Evolutionary conservation across 2,888 invertebrate genomes (phyloP).

Genomic region (Tetragnatha montana): DNA sequence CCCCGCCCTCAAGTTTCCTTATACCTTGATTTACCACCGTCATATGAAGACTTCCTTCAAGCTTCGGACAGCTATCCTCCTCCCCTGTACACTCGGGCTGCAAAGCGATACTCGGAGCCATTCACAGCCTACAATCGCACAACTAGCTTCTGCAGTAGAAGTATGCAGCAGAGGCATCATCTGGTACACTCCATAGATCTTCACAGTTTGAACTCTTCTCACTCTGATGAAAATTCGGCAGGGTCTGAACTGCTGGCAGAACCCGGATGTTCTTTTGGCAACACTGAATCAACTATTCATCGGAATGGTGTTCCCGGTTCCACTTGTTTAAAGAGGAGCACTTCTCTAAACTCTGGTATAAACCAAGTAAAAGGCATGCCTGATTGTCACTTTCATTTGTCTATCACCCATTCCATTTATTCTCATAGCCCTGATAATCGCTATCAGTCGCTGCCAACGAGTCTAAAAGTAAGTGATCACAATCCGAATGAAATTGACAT

Average conservation of each 20-base stretch:
- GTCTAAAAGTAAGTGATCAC: slow-evolving; percentile 33
- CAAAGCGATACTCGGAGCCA: slow-evolving; percentile 14
- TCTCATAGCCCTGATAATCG: slow-evolving; percentile 1
- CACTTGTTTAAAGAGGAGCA: slow-evolving; percentile 14
- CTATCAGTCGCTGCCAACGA: slow-evolving; percentile 36
- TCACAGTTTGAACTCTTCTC: not conserved
- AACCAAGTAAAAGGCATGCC: not conserved
- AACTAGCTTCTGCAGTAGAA: slow-evolving; percentile 24
- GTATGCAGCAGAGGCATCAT: not conserved
- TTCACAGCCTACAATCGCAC: not conserved
- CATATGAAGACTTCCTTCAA: slow-evolving; percentile 59
- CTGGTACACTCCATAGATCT: not conserved
- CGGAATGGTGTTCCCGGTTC: not conserved
- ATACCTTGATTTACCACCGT: slow-evolving; percentile 40
- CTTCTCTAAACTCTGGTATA: slow-evolving; percentile 38
- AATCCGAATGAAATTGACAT: slow-evolving; percentile 41
- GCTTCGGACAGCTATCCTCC: slow-evolving; percentile 51
- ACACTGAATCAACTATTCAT: not conserved
- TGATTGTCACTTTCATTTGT: slow-evolving; percentile 40
- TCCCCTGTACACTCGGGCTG: slow-evolving; percentile 22
- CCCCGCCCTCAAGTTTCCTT: slow-evolving; percentile 8
- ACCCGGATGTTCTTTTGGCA: slow-evolving; percentile 37
- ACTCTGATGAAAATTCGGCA: not conserved
- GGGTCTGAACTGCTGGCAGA: slow-evolving; percentile 6
- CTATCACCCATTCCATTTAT: slow-evolving; percentile 32